Base-by-base conservation (phyloP, 53 echinoderm and acorn worm genomes). In the Echinarachnius parma region DNA sequence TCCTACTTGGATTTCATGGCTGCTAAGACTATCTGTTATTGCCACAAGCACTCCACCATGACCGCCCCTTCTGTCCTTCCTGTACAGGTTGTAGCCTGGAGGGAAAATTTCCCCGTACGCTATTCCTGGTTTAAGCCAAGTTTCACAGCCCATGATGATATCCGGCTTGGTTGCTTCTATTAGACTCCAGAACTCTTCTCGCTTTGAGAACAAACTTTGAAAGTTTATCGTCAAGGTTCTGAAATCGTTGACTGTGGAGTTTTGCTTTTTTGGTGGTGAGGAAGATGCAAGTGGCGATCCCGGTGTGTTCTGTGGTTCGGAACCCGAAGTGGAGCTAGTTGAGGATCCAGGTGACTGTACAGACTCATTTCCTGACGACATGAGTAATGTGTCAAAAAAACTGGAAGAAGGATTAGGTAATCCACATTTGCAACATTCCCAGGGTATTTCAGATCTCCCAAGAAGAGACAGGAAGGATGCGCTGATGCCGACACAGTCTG, bases 121-220 rank as follows among this genome's bases (percentile, higher is more conserved):
- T 21, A 62, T 62, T 21, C 21, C 13, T 18, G 62, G 62, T 37
- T 39, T 62, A 0, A 61, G 36, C 61, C 61, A 61, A 16, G 61
- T 34, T 61, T 61, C 61, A 34, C 35, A 61, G 23, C 61, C 61
- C 3, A 34, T 4, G 18, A 61, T 61, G 21, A 62, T 24, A n/a
- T 62, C 62, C 3, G 62, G 62, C 10, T 37, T 62, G 31, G 25
- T 24, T 13, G 62, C 62, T 20, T 61, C 61, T 18, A 61, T 16
- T 8, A 61, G 36, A 24, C 61, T 18, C 61, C 61, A 61, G 24
- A 61, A 61, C 5, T 22, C 61, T 61, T 61, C 36, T 24, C 61
- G 1, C 35, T 61, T 35, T 16, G 29, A 28, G 20, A 27, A 1
- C 3, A 60, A 32, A 32, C 60, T 60, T 18, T 60, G 33, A 29